Percentiles rank a stretch among this genome's conserved stretches.
Conservation (phyloP, 2,113 vertebrate species). For the Epinephelus lanceolatus region DNA sequence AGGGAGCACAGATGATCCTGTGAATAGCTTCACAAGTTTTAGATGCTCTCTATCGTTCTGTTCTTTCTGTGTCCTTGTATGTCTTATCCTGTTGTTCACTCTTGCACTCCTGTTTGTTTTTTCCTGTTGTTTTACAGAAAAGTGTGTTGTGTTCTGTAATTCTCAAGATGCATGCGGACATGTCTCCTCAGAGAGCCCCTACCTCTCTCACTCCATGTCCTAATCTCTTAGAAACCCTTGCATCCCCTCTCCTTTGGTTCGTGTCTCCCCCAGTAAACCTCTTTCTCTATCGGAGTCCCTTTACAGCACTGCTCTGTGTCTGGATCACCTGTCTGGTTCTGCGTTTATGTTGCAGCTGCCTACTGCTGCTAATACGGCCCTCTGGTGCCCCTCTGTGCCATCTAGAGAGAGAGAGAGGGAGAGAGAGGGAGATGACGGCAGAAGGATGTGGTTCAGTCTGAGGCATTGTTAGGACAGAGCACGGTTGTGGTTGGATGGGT, state of each 20-base stretch:
- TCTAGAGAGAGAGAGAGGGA: conserved; percentile 3
- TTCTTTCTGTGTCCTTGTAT: conserved; percentile 22
- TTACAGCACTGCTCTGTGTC: conserved; percentile 48
- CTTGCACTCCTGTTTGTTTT: neutral
- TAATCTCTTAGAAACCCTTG: neutral
- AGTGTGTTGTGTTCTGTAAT: neutral
- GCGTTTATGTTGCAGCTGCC: conserved; percentile 21
- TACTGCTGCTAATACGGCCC: conserved; percentile 23
- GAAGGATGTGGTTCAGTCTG: conserved; percentile 18
- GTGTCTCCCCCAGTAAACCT: neutral
- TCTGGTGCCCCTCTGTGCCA: conserved; percentile 29
- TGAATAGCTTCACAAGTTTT: conserved; percentile 36
- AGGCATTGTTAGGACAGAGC: conserved; percentile 9
- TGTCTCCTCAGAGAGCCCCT: neutral
- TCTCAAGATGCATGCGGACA: neutral
- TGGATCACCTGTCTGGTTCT: conserved; percentile 33
- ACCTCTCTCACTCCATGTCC: neutral
- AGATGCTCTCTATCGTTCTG: conserved; percentile 30
- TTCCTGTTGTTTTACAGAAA: neutral
- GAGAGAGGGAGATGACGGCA: neutral
- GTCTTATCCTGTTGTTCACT: neutral
- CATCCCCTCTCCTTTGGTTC: neutral
- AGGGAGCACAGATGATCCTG: conserved; percentile 4
- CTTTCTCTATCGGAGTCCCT: conserved; percentile 46
- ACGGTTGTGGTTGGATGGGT: neutral